phyloP scores from a whole-genome alignment of 2,888 invertebrate genomes.

The Heliothis peltigera region DNA sequence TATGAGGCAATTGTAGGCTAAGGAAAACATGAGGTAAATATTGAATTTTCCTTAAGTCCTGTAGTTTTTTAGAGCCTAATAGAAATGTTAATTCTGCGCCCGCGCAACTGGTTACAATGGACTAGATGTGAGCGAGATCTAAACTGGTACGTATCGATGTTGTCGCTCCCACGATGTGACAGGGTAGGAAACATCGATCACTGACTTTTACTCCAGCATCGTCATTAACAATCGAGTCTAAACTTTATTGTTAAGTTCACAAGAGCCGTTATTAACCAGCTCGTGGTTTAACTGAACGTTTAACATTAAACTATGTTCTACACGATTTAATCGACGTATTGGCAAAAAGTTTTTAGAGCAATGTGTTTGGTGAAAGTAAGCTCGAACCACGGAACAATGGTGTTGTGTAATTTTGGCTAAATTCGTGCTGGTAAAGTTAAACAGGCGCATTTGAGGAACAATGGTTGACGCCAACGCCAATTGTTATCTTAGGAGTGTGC shows the following conservation, averaged over 20 bases:
- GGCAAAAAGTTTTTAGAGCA: conserved; percentile 60
- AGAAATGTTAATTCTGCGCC: conserved; percentile 52
- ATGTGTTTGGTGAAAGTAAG: conserved; percentile 63
- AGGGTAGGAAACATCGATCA: conserved; percentile 67
- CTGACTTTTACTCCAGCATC: conserved; percentile 55
- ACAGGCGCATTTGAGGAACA: conserved; percentile 48
- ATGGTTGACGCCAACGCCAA: conserved; percentile 60
- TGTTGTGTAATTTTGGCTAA: conserved; percentile 54
- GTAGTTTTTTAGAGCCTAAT: background rate
- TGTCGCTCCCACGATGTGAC: conserved; percentile 57
- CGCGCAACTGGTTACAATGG: conserved; percentile 57
- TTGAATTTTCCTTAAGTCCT: conserved; percentile 40
- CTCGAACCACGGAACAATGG: conserved; percentile 33
- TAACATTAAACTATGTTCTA: conserved; percentile 52
- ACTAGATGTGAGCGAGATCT: conserved; percentile 56
- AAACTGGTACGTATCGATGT: conserved; percentile 59
- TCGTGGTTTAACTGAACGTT: conserved; percentile 25
- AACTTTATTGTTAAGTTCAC: conserved; percentile 30
- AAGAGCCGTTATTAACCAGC: conserved; percentile 10
- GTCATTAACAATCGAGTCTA: conserved; percentile 36
- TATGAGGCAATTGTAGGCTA: conserved; percentile 2
- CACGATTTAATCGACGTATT: conserved; percentile 58
- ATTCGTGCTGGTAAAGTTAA: conserved; percentile 37
- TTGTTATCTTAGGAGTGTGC: conserved; percentile 75
- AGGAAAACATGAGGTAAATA: conserved; percentile 29